Base-by-base conservation (phyloP, 2,113 vertebrate species). In the Neotoma lepida region DNA sequence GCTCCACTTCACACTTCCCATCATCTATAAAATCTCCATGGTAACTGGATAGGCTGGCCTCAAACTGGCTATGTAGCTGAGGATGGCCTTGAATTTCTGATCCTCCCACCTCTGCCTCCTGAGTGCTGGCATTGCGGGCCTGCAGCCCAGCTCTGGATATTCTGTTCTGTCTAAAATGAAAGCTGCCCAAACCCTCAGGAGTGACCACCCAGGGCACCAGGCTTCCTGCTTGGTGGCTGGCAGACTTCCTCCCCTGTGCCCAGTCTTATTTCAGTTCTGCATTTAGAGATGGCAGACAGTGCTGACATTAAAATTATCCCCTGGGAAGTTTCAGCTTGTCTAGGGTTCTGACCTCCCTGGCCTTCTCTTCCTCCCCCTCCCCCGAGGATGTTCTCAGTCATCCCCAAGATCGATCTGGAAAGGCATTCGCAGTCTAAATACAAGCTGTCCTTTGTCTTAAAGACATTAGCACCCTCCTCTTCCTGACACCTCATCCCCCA, bases 201-300 rank as follows among this genome's bases (percentile, higher is more conserved):
- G 76, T 39, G 28, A 22, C 70, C 56, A 54, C 78, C 44, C 1
- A 8, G 46, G 2, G 4, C 24, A 14, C 35, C 30, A 4, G 0
- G 1, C 74, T 14, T 28, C 81, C 74, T 22, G 30, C 35, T 18
- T 6, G 1, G 30, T 22, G 54, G 28, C 61, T 1, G 9, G 17
- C 0, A 0, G 14, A 76, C 78, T 89, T 97, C 96, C 94, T 88
- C 88, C 94, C 87, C 56, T 44, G 8, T 30, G 74, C 89, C 88
- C 64, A 0, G 14, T 94, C 95, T 85, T 0, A 6, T 28, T 9
- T 97, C 94, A 81, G 93, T 96, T 98, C 97, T 96, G 94, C 93
- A 74, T 90, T 98, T 28, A 93, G 88, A 97, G 96, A 73, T 4
- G 56, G 91, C 93, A 97, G 78, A 91, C 88, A 39, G 63, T 58